A percentile compares a stretch with the other conserved stretches of the same genome.
Evolutionary conservation across 2,113 vertebrate species (phyloP).

Genomic region (Mungos mungo): DNA sequence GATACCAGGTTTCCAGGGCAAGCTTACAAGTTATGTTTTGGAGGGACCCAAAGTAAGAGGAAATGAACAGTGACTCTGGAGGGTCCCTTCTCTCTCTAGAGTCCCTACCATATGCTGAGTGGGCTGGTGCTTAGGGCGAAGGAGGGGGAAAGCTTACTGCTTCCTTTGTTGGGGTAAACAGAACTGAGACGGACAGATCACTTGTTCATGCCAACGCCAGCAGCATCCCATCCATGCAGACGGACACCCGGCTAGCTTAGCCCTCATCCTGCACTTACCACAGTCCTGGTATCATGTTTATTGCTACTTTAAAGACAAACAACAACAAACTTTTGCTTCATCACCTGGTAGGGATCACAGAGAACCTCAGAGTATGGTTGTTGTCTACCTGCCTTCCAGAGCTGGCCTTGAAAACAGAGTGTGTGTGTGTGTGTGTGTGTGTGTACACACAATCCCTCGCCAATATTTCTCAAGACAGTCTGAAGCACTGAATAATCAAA

Average conservation of each 20-base stretch:
- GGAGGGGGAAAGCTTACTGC: background rate
- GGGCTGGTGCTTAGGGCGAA: background rate
- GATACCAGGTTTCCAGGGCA: background rate
- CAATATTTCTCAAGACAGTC: background rate
- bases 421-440: background rate
- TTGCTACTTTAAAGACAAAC: background rate
- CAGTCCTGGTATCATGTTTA: background rate
- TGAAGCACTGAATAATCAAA: background rate
- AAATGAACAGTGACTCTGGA: background rate
- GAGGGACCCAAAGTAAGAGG: background rate
- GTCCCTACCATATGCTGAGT: background rate
- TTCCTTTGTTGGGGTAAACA: background rate
- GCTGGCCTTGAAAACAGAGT: background rate
- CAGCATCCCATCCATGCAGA: background rate
- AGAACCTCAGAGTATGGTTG: background rate
- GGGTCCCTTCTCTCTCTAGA: background rate
- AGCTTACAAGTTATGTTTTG: background rate
- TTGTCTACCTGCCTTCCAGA: background rate
- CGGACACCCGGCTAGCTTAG: background rate
- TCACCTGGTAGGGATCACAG: background rate
- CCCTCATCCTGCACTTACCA: background rate
- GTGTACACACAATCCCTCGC: background rate
- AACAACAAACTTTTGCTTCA: background rate
- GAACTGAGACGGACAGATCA: background rate
- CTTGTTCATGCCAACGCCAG: fast-evolving